phyloP scores from a whole-genome alignment of 2,113 vertebrate species.

The Axis porcinus region DNA sequence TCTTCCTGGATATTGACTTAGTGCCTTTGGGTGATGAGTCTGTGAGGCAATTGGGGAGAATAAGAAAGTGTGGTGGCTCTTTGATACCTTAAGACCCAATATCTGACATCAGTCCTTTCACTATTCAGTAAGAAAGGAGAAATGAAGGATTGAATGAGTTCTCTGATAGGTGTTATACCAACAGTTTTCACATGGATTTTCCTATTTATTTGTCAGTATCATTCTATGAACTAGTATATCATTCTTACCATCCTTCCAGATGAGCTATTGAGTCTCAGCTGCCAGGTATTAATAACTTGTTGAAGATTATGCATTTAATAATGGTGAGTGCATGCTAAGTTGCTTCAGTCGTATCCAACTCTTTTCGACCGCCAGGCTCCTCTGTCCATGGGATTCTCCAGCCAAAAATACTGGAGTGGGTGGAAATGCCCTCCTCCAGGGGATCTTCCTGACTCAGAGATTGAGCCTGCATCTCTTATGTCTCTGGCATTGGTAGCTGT shows the following conservation, averaged over 20 bases:
- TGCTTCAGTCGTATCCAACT: not conserved
- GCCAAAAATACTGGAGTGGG: not conserved
- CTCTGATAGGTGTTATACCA: not conserved
- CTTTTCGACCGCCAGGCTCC: not conserved
- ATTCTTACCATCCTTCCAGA: not conserved
- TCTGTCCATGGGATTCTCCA: not conserved
- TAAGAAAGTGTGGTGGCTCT: not conserved
- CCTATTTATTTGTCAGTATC: not conserved
- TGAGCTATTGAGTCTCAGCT: not conserved
- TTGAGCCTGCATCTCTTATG: not conserved
- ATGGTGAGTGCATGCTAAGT: not conserved
- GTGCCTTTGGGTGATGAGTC: not conserved
- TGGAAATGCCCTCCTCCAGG: not conserved
- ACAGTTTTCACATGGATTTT: not conserved
- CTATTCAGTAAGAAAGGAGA: not conserved
- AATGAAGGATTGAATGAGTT: not conserved
- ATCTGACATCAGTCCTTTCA: not conserved
- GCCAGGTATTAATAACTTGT: not conserved
- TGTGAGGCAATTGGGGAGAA: not conserved
- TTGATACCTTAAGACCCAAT: not conserved
- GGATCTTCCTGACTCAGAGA: not conserved
- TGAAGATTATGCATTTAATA: not conserved
- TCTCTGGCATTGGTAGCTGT: not conserved
- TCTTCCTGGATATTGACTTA: not conserved
- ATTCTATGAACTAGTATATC: not conserved